Evolutionary conservation across 2,113 vertebrate species (phyloP).

Genomic region (Notechis scutatus): DNA sequence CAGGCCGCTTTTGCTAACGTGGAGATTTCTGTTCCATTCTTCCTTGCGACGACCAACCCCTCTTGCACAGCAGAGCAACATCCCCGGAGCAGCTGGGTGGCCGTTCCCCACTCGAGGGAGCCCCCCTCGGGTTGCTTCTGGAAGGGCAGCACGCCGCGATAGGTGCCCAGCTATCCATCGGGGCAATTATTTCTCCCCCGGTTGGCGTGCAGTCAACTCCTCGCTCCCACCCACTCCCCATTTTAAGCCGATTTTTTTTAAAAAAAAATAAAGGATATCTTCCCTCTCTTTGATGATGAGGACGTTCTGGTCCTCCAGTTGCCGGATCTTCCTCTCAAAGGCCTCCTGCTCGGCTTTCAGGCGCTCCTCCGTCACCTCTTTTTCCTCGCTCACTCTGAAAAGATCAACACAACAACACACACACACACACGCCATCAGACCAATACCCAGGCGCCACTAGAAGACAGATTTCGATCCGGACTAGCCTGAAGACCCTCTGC

Average conservation of each 20-base stretch:
- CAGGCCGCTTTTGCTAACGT: conserved; percentile 44
- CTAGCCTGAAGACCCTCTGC: background rate
- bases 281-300: conserved; percentile 89
- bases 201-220: conserved; percentile 53
- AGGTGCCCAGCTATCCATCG: conserved; percentile 68
- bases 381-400: conserved; percentile 91
- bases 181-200: conserved; percentile 69
- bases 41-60: conserved; percentile 61
- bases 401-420: conserved; percentile 4
- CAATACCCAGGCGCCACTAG: conserved; percentile 17
- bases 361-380: conserved; percentile 87
- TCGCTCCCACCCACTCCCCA: too few species aligned
- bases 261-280: conserved; percentile 86
- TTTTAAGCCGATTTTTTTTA: background rate
- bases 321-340: conserved; percentile 90
- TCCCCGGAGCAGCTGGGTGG: conserved; percentile 68
- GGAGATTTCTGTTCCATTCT: conserved; percentile 56
- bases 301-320: conserved; percentile 89
- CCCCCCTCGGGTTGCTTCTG: conserved; percentile 65
- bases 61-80: conserved; percentile 56
- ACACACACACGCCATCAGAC: background rate
- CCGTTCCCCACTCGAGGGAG: conserved; percentile 66
- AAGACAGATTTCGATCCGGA: background rate
- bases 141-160: conserved; percentile 69
- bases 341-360: conserved; percentile 87